Base-by-base conservation (phyloP, 2,888 invertebrate species). In the Melanostoma mellinum region DNA sequence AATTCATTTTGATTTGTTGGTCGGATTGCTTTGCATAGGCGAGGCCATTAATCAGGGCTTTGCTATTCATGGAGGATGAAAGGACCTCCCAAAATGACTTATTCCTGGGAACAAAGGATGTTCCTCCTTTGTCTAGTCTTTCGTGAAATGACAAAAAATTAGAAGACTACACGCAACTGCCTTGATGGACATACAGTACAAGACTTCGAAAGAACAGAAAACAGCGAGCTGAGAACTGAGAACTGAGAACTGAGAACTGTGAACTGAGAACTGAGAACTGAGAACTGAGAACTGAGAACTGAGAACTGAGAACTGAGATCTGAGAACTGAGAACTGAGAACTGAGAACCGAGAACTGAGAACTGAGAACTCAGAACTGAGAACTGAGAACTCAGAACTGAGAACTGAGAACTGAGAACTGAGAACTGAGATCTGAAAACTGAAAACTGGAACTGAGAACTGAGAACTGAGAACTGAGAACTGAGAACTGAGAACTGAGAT, bases 41-140 rank as follows among this genome's bases (percentile, higher is more conserved):
- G 50, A 50, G 63, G 72, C 74, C 65, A 78, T 33, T 71, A 84
- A 84, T 78, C 73, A 63, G 69, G 72, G 20, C 1, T 68, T 75
- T 52, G 32, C 74, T 32, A 42, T 63, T 58, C 38, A 68, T 9
- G 44, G 32, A n/a, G 4, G 4, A 73, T 6, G 20, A 75, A 67
- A 65, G 69, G 82, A 78, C 78, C 82, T 74, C 82, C 73, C 78
- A 74, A 69, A 60, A 77, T 82, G 69, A 77, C 76, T 81, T 75
- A 50, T 71, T 71, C 56, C 40, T 10, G 42, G 46, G 44, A 52
- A 48, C 52, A 71, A 60, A 52, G 52, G 9, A 8, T 40, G 9
- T n/a, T 8, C 32, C 42, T 55, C 52, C 10, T 58, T 52, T 65
- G 36, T 20, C 20, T 20, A 52, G 50, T 61, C 30, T 73, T 58